Conservation (phyloP, 2,888 invertebrate genomes). For the Eupithecia vulgata region DNA sequence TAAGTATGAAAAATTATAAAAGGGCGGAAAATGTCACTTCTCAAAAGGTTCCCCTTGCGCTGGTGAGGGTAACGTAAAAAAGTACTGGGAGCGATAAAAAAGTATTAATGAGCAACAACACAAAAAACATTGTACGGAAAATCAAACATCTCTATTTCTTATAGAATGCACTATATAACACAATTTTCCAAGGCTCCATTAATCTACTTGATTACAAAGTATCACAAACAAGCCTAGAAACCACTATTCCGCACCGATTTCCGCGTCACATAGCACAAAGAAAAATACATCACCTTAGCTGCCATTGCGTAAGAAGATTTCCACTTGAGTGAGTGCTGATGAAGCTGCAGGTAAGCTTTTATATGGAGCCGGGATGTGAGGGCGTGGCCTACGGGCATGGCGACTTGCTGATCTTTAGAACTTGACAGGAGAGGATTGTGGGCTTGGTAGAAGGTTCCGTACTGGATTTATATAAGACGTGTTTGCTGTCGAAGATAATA, state of each 20-base stretch:
- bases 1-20: too few relatives aligned
- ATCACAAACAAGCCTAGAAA: conserved; percentile 15
- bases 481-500: too few relatives aligned
- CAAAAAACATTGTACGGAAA: neutral
- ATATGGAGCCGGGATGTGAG: conserved; percentile 68
- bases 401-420: conserved; percentile 73
- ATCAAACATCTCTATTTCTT: neutral
- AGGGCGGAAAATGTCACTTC: neutral
- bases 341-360: conserved; percentile 64
- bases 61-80: too few relatives aligned
- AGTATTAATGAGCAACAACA: neutral
- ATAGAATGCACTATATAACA: neutral
- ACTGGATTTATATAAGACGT: neutral
- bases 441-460: conserved; percentile 32
- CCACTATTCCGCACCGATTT: conserved; percentile 13
- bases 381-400: conserved; percentile 67
- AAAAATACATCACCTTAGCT: conserved; percentile 72
- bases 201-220: neutral
- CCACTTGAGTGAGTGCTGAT: conserved; percentile 70
- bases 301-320: conserved; percentile 75
- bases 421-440: conserved; percentile 40
- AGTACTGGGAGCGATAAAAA: too few relatives aligned
- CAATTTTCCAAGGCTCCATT: neutral
- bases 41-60: neutral
- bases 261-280: conserved; percentile 44